phyloP scores from a whole-genome alignment of 1,140 invertebrate genomes.

The Magallana angulata region DNA sequence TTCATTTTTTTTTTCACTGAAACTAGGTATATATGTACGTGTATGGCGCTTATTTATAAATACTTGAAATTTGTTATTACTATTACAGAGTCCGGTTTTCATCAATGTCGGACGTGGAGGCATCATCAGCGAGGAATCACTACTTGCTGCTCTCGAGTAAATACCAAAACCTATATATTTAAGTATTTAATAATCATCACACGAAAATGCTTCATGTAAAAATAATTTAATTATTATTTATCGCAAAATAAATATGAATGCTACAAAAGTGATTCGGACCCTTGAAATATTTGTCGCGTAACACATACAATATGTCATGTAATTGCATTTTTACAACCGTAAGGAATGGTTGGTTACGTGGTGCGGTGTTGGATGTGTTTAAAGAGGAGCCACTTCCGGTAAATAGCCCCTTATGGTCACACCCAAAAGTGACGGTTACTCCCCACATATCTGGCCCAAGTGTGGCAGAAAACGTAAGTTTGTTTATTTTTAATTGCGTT shows the following conservation, averaged over 20 bases:
- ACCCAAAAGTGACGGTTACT: conserved; percentile 81
- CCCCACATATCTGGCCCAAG: conserved; percentile 81
- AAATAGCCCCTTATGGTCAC: conserved; percentile 81
- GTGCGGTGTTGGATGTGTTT: conserved; percentile 84
- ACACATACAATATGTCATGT: no score
- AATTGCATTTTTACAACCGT: not conserved
- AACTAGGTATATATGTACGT: no score
- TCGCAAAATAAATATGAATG: no score
- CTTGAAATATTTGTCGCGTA: no score
- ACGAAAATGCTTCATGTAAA: no score
- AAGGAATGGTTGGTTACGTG: conserved; percentile 81
- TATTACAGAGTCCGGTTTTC: conserved; percentile 77
- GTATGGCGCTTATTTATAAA: no score
- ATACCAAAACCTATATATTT: not conserved
- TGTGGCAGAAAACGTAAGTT: conserved; percentile 45
- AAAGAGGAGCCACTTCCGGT: conserved; percentile 81
- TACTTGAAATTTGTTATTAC: not conserved
- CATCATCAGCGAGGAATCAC: conserved; percentile 81
- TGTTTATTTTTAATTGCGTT: not conserved
- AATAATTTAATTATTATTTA: no score
- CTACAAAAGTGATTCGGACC: no score
- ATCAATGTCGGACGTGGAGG: conserved; percentile 84
- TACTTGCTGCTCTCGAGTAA: conserved; percentile 82
- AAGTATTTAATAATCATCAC: no score
- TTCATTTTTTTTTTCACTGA: no score